A percentile compares a stretch with the other conserved stretches of the same genome.
Conservation (phyloP, 2,797 vertebrate genomes). For the Orestias chungarensis region DNA sequence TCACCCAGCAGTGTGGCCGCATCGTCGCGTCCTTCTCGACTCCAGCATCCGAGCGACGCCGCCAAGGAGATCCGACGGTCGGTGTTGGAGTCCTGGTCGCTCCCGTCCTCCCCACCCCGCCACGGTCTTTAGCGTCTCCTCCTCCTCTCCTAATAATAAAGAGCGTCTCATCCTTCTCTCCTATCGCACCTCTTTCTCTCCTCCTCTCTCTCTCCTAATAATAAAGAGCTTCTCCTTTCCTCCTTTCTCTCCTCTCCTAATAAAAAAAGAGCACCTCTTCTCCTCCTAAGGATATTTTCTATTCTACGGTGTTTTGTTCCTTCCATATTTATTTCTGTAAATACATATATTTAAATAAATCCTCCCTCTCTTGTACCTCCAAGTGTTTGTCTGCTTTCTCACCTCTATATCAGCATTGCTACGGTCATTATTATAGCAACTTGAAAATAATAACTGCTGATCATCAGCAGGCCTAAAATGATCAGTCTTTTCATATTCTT, state of each 20-base stretch:
- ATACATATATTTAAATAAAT: not conserved
- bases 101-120: conserved; percentile 60
- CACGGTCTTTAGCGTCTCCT: conserved; percentile 67
- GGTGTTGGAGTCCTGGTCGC: conserved; percentile 62
- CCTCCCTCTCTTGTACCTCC: conserved; percentile 20
- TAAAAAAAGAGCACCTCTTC: conserved; percentile 75
- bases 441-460: not conserved
- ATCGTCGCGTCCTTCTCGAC: conserved; percentile 78
- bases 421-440: conserved; percentile 54
- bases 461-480: conserved; percentile 22
- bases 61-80: conserved; percentile 67
- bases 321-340: conserved; percentile 26
- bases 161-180: conserved; percentile 54
- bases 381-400: conserved; percentile 67
- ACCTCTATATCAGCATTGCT: conserved; percentile 79
- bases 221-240: conserved; percentile 62
- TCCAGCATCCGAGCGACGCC: conserved; percentile 81
- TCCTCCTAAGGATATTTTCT: too few relatives aligned
- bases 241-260: conserved; percentile 76
- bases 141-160: conserved; percentile 66
- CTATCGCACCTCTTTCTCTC: conserved; percentile 42
- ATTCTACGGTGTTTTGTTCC: too few relatives aligned
- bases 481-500: conserved; percentile 40
- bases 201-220: too few relatives aligned
- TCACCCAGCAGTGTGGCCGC: conserved; percentile 83